A percentile compares a stretch with the other conserved stretches of the same genome.
These are phyloP conservation scores for Hermaeophaga mercurialis DNA, from an alignment of 2,888 invertebrate species.

Conservation along the genomic window DNA sequence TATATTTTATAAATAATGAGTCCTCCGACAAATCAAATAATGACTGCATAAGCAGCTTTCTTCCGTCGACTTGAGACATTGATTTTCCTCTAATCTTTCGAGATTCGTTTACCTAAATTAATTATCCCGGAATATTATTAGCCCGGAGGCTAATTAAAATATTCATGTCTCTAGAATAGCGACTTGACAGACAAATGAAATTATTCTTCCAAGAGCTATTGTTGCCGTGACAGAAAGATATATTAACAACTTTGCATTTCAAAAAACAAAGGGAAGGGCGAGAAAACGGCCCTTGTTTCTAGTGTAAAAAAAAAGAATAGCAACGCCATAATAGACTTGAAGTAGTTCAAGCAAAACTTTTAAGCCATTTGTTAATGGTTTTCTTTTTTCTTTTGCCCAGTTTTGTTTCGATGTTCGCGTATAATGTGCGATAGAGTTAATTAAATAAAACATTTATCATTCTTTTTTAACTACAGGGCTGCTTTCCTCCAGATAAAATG, in stretches of 20 bases:
- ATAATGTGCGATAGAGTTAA: too few relatives aligned
- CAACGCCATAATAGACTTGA: constrained; percentile 9
- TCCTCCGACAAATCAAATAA: background rate
- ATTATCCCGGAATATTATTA: constrained; percentile 29
- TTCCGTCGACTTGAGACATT: background rate
- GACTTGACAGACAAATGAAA: constrained; percentile 33
- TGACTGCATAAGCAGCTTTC: background rate
- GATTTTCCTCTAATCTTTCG: constrained; percentile 24
- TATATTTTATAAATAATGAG: too few relatives aligned
- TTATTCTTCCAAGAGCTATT: constrained; percentile 33
- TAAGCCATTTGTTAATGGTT: background rate
- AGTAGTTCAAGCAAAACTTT: constrained; percentile 3
- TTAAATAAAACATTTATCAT: too few relatives aligned
- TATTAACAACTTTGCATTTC: constrained; percentile 34
- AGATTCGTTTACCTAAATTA: constrained; percentile 17
- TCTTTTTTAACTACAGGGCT: too few relatives aligned
- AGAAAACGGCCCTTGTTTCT: constrained; percentile 12
- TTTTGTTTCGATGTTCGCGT: too few relatives aligned
- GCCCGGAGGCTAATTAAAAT: constrained; percentile 31
- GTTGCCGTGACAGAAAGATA: constrained; percentile 34
- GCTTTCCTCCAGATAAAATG: too few relatives aligned
- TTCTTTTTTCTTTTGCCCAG: too few relatives aligned
- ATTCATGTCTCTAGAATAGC: constrained; percentile 30
- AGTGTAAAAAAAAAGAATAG: constrained; percentile 4
- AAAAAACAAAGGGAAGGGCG: constrained; percentile 20